Evolutionary conservation across 2,113 vertebrate species (phyloP).

Genomic region (Amia ocellicauda): DNA sequence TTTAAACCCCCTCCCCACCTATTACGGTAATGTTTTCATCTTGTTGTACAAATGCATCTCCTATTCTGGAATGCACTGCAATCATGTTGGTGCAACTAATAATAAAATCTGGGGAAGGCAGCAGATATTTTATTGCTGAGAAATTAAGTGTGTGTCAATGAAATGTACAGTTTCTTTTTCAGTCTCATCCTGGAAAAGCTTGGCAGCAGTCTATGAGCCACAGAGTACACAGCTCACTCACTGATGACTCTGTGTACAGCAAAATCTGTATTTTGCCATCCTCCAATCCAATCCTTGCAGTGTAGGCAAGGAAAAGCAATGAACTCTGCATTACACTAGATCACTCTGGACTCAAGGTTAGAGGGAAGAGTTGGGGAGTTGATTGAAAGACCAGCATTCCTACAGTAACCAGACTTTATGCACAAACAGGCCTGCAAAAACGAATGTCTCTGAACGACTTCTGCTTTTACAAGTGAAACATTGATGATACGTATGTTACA

Average conservation of each 20-base stretch:
- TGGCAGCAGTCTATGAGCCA: slow-evolving; percentile 17
- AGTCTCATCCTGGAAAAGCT: slow-evolving; percentile 26
- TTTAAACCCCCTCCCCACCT: slow-evolving; percentile 15
- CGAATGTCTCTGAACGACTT: not conserved
- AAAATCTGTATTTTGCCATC: slow-evolving; percentile 36
- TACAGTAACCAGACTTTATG: slow-evolving; percentile 4
- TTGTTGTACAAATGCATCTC: slow-evolving; percentile 34
- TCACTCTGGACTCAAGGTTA: not conserved
- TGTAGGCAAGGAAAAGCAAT: slow-evolving; percentile 31
- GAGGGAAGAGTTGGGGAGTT: slow-evolving; percentile 21
- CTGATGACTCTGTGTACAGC: slow-evolving; percentile 46
- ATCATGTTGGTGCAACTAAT: slow-evolving; percentile 34
- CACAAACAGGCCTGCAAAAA: too few relatives aligned
- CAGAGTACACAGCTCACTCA: slow-evolving; percentile 43
- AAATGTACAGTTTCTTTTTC: slow-evolving; percentile 25
- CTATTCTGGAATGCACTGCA: slow-evolving; percentile 24
- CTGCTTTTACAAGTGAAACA: not conserved
- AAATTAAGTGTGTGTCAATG: slow-evolving; percentile 29
- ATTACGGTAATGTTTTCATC: slow-evolving; percentile 25
- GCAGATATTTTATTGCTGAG: slow-evolving; percentile 18
- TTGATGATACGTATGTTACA: slow-evolving; percentile 15
- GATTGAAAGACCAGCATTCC: slow-evolving; percentile 27
- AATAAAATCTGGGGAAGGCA: slow-evolving; percentile 15
- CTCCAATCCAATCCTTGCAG: slow-evolving; percentile 1
- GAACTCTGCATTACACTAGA: slow-evolving; percentile 14